Percentiles rank a stretch among this genome's conserved stretches.
Evolutionary conservation across 1,140 invertebrate species (phyloP).

Genomic region (Gryllus bimaculatus): DNA sequence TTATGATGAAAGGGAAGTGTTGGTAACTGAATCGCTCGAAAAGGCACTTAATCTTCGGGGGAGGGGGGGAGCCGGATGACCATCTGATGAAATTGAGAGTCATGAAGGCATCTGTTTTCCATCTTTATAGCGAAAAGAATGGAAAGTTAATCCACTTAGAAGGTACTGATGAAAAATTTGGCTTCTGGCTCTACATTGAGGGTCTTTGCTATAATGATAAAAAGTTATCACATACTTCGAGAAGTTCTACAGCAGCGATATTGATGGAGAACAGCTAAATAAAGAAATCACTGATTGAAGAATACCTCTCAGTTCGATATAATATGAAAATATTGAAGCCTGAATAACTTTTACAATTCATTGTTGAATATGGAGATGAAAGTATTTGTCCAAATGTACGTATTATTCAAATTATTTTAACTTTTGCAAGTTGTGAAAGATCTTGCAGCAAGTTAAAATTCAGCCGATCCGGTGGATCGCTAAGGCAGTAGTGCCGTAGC

Average conservation of each 20-base stretch:
- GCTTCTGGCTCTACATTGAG: not conserved
- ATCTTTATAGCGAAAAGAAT: not conserved
- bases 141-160: not conserved
- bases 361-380: not conserved
- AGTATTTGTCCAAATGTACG: not conserved
- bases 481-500: no score
- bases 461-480: not conserved
- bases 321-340: not conserved
- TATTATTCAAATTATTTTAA: not conserved
- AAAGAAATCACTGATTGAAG: not conserved
- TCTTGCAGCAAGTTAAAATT: not conserved
- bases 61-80: not conserved
- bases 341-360: not conserved
- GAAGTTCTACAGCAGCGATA: not conserved
- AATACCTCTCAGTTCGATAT: not conserved
- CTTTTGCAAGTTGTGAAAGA: not conserved
- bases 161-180: not conserved
- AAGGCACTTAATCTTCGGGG: not conserved
- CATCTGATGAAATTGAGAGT: not conserved
- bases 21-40: not conserved
- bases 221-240: not conserved
- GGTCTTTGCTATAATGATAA: not conserved
- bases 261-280: not conserved
- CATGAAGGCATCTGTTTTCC: not conserved
- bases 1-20: not conserved